Conservation (phyloP, 2,113 vertebrate species). For the Dipodomys ordii region DNA sequence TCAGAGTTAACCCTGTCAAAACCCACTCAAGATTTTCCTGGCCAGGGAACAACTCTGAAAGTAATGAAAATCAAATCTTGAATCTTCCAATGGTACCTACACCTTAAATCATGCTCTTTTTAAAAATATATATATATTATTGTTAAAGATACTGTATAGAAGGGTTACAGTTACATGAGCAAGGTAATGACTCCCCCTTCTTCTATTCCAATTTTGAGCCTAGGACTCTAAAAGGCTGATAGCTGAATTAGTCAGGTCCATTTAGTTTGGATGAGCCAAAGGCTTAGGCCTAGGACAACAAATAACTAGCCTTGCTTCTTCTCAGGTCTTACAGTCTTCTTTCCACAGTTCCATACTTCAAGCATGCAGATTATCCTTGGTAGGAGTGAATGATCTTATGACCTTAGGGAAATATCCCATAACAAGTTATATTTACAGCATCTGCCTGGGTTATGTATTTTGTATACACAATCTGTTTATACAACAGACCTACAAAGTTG, state of each 20-base stretch:
- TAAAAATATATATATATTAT: too few relatives aligned
- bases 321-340: background rate
- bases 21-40: background rate
- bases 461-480: background rate
- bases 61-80: background rate
- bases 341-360: too few relatives aligned
- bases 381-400: background rate
- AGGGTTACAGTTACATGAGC: too few relatives aligned
- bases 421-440: background rate
- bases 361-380: background rate
- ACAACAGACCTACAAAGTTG: background rate
- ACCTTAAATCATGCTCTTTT: background rate
- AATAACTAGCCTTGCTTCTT: background rate
- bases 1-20: background rate
- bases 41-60: background rate
- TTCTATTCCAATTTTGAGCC: background rate
- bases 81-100: background rate
- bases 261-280: constrained; percentile 72
- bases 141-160: too few relatives aligned
- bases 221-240: constrained; percentile 68
- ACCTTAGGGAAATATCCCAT: background rate
- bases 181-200: too few relatives aligned
- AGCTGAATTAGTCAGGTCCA: constrained; percentile 67
- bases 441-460: background rate
- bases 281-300: constrained; percentile 2